phyloP scores from a whole-genome alignment of 2,113 vertebrate genomes.

The pig (Sus scrofa) region T2T-Sscrofa CM000822.6:59025001-59025500 shows the following conservation, averaged over 20 bases:
- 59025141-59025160: not conserved
- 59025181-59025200: not conserved
- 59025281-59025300: not conserved
- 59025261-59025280: not conserved
- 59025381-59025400: not conserved
- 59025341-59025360: not conserved
- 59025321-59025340: not conserved
- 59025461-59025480: not conserved
- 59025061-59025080: not conserved
- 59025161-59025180: not conserved
- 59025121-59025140: not conserved
- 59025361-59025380: not conserved
- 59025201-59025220: not conserved
- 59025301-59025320: not conserved
- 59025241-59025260: not conserved
- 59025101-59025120: not conserved
- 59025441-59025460: not conserved
- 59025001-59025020: not conserved
- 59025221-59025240: not conserved
- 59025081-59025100: not conserved
- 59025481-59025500: not conserved
- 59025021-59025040: not conserved
- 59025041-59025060: not conserved
- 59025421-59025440: not conserved
- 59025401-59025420: not conserved